phyloP scores from a whole-genome alignment of 2,113 vertebrate genomes.

The Burhinus oedicnemus region DNA sequence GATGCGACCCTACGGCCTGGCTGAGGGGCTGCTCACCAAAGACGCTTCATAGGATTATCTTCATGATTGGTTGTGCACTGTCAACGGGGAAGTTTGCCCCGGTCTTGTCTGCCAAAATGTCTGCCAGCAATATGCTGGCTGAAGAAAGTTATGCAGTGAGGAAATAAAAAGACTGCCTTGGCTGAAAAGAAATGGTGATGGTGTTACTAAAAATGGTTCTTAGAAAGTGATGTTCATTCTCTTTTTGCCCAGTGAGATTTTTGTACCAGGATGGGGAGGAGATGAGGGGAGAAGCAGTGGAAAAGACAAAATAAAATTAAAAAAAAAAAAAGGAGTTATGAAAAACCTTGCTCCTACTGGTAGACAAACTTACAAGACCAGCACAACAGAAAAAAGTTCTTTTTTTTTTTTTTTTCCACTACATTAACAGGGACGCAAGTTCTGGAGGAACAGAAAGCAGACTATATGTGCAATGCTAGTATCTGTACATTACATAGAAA shows the following conservation, averaged over 20 bases:
- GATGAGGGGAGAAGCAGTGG: background rate
- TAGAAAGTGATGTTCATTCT: slow-evolving; percentile 68
- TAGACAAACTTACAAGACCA: slow-evolving; percentile 90
- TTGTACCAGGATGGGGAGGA: background rate
- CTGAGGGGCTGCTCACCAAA: slow-evolving; percentile 60
- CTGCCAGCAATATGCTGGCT: slow-evolving; percentile 65
- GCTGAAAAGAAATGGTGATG: slow-evolving; percentile 77
- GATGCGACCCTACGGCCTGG: slow-evolving; percentile 53
- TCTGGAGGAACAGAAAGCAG: slow-evolving; percentile 90
- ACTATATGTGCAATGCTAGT: slow-evolving; percentile 97
- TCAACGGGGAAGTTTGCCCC: slow-evolving; percentile 63
- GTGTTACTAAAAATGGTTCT: slow-evolving; percentile 81
- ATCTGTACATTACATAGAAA: slow-evolving; percentile 99
- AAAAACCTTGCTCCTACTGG: slow-evolving; percentile 81
- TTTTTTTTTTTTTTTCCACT: slow-evolving; percentile 83
- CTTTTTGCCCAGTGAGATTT: slow-evolving; percentile 68
- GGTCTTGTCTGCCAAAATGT: slow-evolving; percentile 68
- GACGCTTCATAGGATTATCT: slow-evolving; percentile 51
- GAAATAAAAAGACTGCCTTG: slow-evolving; percentile 76
- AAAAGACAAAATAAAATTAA: slow-evolving; percentile 13
- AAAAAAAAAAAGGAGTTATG: slow-evolving; percentile 52
- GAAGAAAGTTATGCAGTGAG: slow-evolving; percentile 77
- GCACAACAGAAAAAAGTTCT: slow-evolving; percentile 89
- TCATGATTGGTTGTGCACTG: slow-evolving; percentile 58
- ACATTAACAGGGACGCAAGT: slow-evolving; percentile 93